Conservation (phyloP, 1,140 invertebrate genomes). For the Bombus difficillimus region DNA sequence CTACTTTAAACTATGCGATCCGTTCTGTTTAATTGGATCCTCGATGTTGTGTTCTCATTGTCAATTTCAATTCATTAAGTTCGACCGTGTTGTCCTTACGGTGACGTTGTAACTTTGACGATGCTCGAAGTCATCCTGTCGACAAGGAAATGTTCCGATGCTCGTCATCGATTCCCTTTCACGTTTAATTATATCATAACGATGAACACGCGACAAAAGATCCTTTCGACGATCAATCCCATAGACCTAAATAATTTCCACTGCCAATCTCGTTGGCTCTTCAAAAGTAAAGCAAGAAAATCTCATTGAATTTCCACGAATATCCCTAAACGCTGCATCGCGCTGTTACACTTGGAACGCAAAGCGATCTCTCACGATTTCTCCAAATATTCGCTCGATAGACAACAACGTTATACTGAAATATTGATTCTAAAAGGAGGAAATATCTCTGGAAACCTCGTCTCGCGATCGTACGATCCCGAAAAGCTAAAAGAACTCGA, state of each 20-base stretch:
- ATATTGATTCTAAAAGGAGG: no score
- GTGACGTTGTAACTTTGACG: conserved; percentile 14
- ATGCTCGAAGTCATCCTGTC: conserved; percentile 6
- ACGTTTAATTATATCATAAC: conserved; percentile 7
- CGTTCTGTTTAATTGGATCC: conserved; percentile 10
- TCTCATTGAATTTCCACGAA: not conserved
- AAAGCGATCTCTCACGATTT: no score
- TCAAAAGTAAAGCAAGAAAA: no score
- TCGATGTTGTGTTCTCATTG: not conserved
- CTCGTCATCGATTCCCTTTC: conserved; percentile 20
- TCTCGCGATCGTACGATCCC: not conserved
- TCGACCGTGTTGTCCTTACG: not conserved
- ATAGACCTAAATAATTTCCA: not conserved
- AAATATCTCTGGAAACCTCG: no score
- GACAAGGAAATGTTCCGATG: not conserved
- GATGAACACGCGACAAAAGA: not conserved
- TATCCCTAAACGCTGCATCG: not conserved
- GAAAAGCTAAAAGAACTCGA: not conserved
- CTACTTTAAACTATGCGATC: not conserved
- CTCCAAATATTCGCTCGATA: no score
- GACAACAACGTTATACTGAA: no score
- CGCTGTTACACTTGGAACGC: no score
- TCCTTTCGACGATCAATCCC: not conserved
- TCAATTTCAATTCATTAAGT: not conserved
- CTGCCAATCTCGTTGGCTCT: no score